A percentile compares a stretch with the other conserved stretches of the same genome.
Evolutionary conservation across 1,140 invertebrate species (phyloP).

Genomic region (Teleopsis dalmanni): DNA sequence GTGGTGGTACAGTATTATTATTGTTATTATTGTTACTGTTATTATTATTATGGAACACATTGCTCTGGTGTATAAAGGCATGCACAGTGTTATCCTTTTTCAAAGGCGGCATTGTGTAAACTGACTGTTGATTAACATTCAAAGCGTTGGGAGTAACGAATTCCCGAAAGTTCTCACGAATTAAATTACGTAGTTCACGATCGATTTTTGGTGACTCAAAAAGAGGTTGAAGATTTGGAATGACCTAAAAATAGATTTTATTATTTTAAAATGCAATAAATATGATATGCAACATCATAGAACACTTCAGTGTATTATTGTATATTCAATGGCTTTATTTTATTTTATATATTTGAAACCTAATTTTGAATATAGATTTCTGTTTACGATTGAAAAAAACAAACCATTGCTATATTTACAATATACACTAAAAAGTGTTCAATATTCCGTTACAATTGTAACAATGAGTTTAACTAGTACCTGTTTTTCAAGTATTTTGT

Average conservation of each 20-base stretch:
- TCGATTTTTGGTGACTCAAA: constrained; percentile 93
- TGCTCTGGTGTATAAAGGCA: constrained; percentile 30
- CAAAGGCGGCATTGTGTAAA: not conserved
- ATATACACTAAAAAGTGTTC: too few relatives aligned
- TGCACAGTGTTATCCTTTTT: constrained; percentile 5
- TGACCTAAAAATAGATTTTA: constrained; percentile 33
- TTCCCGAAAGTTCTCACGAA: constrained; percentile 85
- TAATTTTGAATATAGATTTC: not conserved
- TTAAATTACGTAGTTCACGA: constrained; percentile 73
- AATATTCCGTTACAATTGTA: too few relatives aligned
- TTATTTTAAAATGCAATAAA: not conserved
- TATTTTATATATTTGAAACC: too few relatives aligned
- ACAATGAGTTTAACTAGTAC: constrained; percentile 48
- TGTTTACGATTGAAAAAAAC: not conserved
- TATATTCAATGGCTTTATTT: too few relatives aligned
- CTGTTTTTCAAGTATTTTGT: constrained; percentile 89
- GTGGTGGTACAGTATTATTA: too few relatives aligned
- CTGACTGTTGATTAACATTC: constrained; percentile 24
- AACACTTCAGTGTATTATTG: too few relatives aligned
- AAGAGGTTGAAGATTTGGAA: constrained; percentile 79
- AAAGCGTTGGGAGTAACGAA: constrained; percentile 69
- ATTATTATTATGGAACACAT: constrained; percentile 13
- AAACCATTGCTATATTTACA: too few relatives aligned
- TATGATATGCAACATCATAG: not conserved
- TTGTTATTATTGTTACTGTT: too few relatives aligned